These are phyloP conservation scores for Chelon auratus DNA, from an alignment of 2,797 vertebrate genomes.

Conservation along the genomic window DNA sequence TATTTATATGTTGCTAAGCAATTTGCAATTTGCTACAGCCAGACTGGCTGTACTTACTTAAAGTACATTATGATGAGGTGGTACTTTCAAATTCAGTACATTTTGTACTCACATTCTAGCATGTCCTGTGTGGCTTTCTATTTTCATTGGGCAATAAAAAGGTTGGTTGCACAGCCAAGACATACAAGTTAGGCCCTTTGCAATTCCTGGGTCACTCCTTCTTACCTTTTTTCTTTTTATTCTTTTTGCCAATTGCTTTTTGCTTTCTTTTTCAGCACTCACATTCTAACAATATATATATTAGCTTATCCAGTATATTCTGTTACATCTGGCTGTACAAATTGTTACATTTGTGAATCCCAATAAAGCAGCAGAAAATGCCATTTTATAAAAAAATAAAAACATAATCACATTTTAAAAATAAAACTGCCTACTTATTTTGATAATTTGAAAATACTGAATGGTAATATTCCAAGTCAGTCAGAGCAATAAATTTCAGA, in stretches of 20 bases:
- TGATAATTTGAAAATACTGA: too few species aligned
- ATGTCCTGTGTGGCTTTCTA: background rate
- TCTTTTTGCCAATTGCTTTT: background rate
- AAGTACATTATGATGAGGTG: background rate
- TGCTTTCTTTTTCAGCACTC: background rate
- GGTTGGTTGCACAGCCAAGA: background rate
- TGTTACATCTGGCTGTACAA: background rate
- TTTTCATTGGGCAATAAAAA: background rate
- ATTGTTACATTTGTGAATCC: background rate
- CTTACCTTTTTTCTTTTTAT: background rate
- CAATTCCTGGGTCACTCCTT: background rate
- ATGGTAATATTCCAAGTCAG: too few species aligned
- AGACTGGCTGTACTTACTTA: too few species aligned
- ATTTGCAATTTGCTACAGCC: too few species aligned
- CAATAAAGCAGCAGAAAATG: too few species aligned
- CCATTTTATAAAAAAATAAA: too few species aligned
- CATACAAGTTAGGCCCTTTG: background rate
- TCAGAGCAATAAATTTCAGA: background rate
- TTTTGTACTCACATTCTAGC: background rate
- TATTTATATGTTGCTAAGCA: too few species aligned
- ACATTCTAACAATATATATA: background rate
- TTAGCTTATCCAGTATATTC: background rate
- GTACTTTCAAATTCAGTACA: background rate
- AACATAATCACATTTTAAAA: too few species aligned
- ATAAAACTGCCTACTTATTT: too few species aligned